phyloP scores from a whole-genome alignment of 2,888 invertebrate species.

The Leptura quadrifasciata region DNA sequence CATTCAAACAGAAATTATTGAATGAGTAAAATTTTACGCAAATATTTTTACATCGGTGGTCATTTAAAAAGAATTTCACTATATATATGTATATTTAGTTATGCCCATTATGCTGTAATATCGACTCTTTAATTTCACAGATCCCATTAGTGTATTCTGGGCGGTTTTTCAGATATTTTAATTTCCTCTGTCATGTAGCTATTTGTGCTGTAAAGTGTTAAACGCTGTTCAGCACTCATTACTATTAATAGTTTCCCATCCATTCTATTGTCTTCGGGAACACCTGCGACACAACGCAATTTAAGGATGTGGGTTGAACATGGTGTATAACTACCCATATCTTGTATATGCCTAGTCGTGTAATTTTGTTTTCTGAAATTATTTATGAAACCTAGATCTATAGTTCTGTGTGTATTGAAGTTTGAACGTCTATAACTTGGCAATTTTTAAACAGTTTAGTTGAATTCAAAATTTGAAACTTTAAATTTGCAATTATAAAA shows the following conservation, averaged over 20 bases:
- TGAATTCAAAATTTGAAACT: too few relatives aligned
- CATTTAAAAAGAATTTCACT: too few relatives aligned
- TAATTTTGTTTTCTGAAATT: not conserved
- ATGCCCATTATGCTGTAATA: not conserved
- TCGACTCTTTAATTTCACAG: not conserved
- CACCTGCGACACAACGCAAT: conserved; percentile 34
- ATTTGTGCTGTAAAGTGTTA: conserved; percentile 56
- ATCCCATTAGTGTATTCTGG: not conserved
- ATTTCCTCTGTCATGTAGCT: conserved; percentile 22
- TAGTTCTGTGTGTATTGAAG: not conserved
- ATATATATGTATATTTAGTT: too few relatives aligned
- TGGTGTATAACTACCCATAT: conserved; percentile 8
- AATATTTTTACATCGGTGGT: too few relatives aligned
- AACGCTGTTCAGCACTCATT: conserved; percentile 53
- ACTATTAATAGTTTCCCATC: conserved; percentile 53
- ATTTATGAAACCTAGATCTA: not conserved
- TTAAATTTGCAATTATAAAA: too few relatives aligned
- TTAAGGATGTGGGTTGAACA: conserved; percentile 36
- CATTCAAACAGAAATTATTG: too few relatives aligned
- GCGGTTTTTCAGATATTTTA: conserved; percentile 6
- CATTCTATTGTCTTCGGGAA: conserved; percentile 52
- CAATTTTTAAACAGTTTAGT: too few relatives aligned
- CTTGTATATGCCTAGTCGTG: conserved; percentile 21
- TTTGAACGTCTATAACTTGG: not conserved
- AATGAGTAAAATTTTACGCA: too few relatives aligned